Evolutionary conservation across 1,140 invertebrate species (phyloP).

Genomic region (Papilio glaucus): DNA sequence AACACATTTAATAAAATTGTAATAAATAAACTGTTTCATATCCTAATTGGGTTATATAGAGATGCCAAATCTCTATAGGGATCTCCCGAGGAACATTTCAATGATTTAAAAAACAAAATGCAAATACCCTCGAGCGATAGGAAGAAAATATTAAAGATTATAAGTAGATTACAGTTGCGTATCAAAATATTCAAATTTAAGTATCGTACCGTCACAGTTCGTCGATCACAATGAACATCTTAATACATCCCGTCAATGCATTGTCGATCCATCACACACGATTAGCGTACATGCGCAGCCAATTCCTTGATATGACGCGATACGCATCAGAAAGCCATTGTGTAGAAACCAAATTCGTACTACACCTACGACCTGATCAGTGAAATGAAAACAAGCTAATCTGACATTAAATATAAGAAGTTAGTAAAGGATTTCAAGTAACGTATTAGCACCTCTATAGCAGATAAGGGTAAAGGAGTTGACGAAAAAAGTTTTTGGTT

Average conservation of each 20-base stretch:
- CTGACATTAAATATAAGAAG: no score
- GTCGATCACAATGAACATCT: conserved; percentile 23
- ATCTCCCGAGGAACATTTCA: background rate
- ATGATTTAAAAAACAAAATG: background rate
- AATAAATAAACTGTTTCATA: no score
- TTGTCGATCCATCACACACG: conserved; percentile 31
- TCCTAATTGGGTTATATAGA: no score
- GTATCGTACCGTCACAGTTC: background rate
- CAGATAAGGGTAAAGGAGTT: no score
- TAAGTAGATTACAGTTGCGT: background rate
- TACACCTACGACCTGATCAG: background rate
- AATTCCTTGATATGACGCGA: conserved; percentile 7
- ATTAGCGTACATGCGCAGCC: conserved; percentile 28
- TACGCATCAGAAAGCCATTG: conserved; percentile 13
- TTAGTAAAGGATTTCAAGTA: no score
- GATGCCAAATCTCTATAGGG: background rate
- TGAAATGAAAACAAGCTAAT: conserved; percentile 2
- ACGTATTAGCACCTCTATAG: no score
- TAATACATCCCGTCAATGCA: conserved; percentile 19
- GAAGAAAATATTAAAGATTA: background rate
- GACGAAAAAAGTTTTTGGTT: no score
- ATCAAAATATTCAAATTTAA: conserved; percentile 6
- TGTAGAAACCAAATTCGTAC: conserved; percentile 17
- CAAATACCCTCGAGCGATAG: background rate
- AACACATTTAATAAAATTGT: no score